Percentiles rank a stretch among this genome's conserved stretches.
Evolutionary conservation across 2,113 vertebrate genomes (phyloP).

Genomic region (Maccullochella peelii): DNA sequence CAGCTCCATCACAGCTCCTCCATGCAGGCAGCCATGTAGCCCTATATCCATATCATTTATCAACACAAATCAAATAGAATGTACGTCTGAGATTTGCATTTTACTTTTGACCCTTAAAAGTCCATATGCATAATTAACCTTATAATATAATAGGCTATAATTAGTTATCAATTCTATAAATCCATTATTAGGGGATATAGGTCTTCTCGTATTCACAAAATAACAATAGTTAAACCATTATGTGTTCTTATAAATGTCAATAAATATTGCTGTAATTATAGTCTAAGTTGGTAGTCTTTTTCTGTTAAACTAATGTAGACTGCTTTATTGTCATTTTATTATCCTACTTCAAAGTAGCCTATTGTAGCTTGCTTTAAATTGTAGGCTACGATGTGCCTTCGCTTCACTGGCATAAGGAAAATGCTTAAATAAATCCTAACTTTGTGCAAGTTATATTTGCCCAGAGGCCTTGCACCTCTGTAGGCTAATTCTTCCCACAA

Average conservation of each 20-base stretch:
- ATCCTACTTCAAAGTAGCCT: too few relatives aligned
- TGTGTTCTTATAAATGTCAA: too few relatives aligned
- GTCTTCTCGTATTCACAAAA: too few relatives aligned
- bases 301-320: neutral
- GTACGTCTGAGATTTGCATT: too few relatives aligned
- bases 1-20: neutral
- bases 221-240: too few relatives aligned
- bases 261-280: neutral
- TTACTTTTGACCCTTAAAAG: too few relatives aligned
- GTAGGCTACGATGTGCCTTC: neutral
- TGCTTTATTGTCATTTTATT: neutral
- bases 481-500: neutral
- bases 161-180: neutral
- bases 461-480: neutral
- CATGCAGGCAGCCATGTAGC: neutral
- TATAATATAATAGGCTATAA: neutral
- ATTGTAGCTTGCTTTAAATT: neutral
- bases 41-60: neutral
- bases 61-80: too few relatives aligned
- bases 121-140: too few relatives aligned
- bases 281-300: neutral
- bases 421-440: neutral
- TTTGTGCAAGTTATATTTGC: neutral
- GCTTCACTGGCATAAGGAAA: neutral
- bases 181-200: too few relatives aligned